Base-by-base conservation (phyloP, 2,797 vertebrate genomes). In the Gallinago nigripennis region DNA sequence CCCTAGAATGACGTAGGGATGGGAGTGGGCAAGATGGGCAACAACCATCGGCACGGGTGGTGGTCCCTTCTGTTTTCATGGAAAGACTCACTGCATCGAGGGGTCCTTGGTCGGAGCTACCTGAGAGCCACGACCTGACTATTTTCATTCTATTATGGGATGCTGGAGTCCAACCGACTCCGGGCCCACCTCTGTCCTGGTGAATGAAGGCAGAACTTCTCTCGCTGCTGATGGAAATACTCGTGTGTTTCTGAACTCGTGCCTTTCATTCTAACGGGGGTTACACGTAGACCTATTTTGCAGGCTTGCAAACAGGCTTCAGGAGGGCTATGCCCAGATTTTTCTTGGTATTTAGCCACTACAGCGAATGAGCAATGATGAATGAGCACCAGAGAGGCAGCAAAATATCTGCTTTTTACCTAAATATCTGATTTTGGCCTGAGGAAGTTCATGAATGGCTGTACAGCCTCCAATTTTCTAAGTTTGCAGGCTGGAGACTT, bases 1-100 rank as follows among this genome's bases (percentile, higher is more conserved):
- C 2, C 87, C 58, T 12, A 11, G 21, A 41, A 30, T 3, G 48
- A 14, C 30, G 35, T 4, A 25, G 43, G 2, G 28, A 11, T 35
- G 37, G 79, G 31, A 66, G 30, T 0, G 8, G 43, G 21, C 0
- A 27, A 77, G 28, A 43, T 8, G 35, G 30, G 68, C 5, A 12
- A 21, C 45, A 45, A 33, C 43, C 37, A 6, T 13, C 4, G 8
- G 68, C 39, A 31, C 0, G 39, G 54, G 37, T 31, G 58, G 48
- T 66, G 33, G 50, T 65, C 56, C 39, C 60, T 50, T 37, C 41
- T 39, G 15, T 51, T 71, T 25, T 17, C 69, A 7, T 3, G 39
- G 56, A 8, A 48, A 18, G 41, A 2, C 17, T 19, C 23, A 3
- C n/a, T 21, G 23, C 0, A 0, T 16, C 5, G 63, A 56, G 50